Base-by-base conservation (phyloP, 2,888 invertebrate species). In the Brenthis daphne region DNA sequence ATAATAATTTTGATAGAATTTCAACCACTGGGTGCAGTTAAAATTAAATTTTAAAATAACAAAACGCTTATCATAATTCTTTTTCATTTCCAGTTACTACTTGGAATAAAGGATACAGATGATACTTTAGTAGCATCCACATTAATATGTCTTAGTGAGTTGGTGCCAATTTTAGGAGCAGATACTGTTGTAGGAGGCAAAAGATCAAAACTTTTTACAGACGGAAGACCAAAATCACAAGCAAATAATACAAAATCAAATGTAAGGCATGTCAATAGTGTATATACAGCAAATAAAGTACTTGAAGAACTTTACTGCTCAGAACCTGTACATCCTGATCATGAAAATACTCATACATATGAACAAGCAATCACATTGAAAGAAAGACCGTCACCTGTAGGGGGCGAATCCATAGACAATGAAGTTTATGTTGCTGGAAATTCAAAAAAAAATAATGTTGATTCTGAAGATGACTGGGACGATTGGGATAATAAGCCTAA, bases 91-190 rank as follows among this genome's bases (percentile, higher is more conserved):
- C 87, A 96, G 95, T 88, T 98, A 64, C 92, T 98, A 53, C 94
- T 97, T 50, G 98, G 98, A 4, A 96, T 98, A 76, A 96, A 97
- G 84, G 98, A 98, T 81, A 95, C 95, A 1, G 96, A 97, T 85
- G 97, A 98, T 83, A 93, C 94, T 66, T 89, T 98, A 71, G 98
- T 98, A 0, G 94, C 96, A 37, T 95, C 95, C 69, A 98, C 98
- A 13, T 89, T 98, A 61, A 94, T 95, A 68, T 96, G 96, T 65
- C 87, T 98, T 69, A 97, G 98, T 68, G 96, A 97, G 79, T 88
- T 98, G 68, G 96, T 98, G 33, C 96, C 97, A 1, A 94, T 98
- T 73, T 90, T 98, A 64, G 98, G 98, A 14, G 96, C 97, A 14
- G 94, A 95, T n/a, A 94, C 95, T 24, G 97, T 98, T 0, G 96